A percentile compares a stretch with the other conserved stretches of the same genome.
Conservation (phyloP, 2,888 invertebrate species). For the Dasysyrphus albostriatus region DNA sequence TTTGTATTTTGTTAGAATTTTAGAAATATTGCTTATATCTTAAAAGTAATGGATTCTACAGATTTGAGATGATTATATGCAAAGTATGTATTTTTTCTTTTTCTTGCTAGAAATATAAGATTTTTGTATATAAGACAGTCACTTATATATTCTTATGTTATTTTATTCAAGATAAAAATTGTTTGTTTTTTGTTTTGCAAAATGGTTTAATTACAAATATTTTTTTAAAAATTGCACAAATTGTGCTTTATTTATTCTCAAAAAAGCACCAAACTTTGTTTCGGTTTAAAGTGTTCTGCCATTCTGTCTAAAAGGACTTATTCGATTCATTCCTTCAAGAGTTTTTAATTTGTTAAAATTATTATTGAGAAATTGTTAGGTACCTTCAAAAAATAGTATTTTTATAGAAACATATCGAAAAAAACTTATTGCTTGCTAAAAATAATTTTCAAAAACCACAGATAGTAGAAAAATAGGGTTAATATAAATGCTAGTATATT, state of each 20-base stretch:
- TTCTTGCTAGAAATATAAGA: conserved; percentile 17
- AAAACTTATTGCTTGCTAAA: not conserved
- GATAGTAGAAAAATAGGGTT: too few relatives aligned
- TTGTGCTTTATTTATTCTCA: conserved; percentile 21
- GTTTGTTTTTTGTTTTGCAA: conserved; percentile 47
- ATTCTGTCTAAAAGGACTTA: not conserved
- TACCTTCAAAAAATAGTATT: not conserved
- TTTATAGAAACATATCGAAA: not conserved
- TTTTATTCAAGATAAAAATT: conserved; percentile 35
- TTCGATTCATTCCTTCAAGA: not conserved
- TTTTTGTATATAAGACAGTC: conserved; percentile 44
- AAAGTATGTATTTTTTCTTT: conserved; percentile 19
- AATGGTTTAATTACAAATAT: conserved; percentile 30
- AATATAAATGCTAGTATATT: too few relatives aligned
- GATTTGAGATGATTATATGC: conserved; percentile 25
- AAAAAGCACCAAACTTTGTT: conserved; percentile 38
- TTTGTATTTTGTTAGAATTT: conserved; percentile 4
- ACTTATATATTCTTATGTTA: conserved; percentile 30
- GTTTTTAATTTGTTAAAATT: not conserved
- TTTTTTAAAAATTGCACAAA: conserved; percentile 6
- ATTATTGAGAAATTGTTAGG: not conserved
- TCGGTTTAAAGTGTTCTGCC: not conserved
- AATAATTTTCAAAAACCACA: too few relatives aligned
- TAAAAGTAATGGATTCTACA: conserved; percentile 25
- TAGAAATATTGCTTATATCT: conserved; percentile 17